Percentiles rank a stretch among this genome's conserved stretches.
phyloP scores from a whole-genome alignment of 2,797 vertebrate species.

The Coluber constrictor region DNA sequence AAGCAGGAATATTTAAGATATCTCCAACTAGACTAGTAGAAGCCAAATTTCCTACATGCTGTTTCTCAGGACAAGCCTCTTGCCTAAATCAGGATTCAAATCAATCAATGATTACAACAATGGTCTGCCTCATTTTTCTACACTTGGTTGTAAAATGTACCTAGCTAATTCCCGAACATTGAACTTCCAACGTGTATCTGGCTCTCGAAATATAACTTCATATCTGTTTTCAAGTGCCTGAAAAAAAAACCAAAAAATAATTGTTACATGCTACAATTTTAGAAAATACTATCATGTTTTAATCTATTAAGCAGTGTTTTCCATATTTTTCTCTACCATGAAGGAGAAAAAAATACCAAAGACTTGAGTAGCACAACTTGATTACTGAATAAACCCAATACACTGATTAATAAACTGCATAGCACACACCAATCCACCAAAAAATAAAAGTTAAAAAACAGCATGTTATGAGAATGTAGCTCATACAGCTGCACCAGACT shows the following conservation, averaged over 20 bases:
- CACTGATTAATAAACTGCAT: background rate
- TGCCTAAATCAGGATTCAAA: background rate
- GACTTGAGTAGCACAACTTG: background rate
- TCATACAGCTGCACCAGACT: background rate
- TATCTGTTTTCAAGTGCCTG: conserved; percentile 76
- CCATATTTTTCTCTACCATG: background rate
- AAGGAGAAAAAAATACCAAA: background rate
- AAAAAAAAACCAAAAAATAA: conserved; percentile 29
- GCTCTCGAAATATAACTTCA: conserved; percentile 77
- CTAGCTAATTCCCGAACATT: conserved; percentile 74
- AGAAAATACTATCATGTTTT: background rate
- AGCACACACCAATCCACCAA: background rate
- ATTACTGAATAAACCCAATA: background rate
- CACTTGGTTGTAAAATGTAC: conserved; percentile 59
- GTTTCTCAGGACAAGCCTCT: background rate
- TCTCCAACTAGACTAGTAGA: background rate
- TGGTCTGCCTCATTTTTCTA: background rate
- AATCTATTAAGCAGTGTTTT: background rate
- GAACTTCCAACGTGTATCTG: conserved; percentile 79
- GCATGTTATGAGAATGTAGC: background rate
- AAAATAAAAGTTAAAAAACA: background rate
- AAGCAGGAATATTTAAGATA: background rate
- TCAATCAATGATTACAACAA: background rate
- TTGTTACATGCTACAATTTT: background rate
- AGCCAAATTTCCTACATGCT: background rate